Conservation (phyloP, 1,140 invertebrate genomes). For the Lasaia peninsularis region DNA sequence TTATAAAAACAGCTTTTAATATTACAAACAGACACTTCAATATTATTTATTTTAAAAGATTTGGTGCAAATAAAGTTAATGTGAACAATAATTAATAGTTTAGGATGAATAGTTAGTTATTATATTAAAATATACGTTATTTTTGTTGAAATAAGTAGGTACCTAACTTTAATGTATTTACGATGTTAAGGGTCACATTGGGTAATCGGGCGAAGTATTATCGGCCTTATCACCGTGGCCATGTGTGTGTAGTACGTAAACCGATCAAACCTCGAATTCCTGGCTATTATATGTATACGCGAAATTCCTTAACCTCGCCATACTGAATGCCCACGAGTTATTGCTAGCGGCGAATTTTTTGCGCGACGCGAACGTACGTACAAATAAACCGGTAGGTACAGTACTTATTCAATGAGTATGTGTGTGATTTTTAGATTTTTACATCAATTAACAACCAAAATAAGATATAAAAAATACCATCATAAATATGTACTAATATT, state of each 20-base stretch:
- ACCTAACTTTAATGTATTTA: not conserved
- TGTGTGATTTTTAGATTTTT: not conserved
- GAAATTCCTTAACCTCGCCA: slow-evolving; percentile 50
- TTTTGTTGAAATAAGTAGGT: no score
- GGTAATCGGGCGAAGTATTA: slow-evolving; percentile 59
- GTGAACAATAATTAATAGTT: no score
- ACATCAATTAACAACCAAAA: not conserved
- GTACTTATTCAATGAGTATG: slow-evolving; percentile 30
- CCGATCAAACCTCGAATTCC: slow-evolving; percentile 44
- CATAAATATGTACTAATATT: no score
- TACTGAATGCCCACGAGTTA: slow-evolving; percentile 30
- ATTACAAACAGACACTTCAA: no score
- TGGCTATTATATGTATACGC: slow-evolving; percentile 61
- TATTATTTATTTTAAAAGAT: no score
- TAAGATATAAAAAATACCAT: no score
- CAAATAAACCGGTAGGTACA: slow-evolving; percentile 22
- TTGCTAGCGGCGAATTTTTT: slow-evolving; percentile 67
- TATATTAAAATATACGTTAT: not conserved
- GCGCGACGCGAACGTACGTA: slow-evolving; percentile 42
- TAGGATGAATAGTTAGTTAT: no score
- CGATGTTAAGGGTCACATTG: slow-evolving; percentile 54
- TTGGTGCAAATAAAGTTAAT: no score
- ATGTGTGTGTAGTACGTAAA: slow-evolving; percentile 38
- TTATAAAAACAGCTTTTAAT: no score
- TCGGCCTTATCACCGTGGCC: slow-evolving; percentile 60